phyloP scores from a whole-genome alignment of 2,797 vertebrate species.

The Oceanodroma leucorhoa region DNA sequence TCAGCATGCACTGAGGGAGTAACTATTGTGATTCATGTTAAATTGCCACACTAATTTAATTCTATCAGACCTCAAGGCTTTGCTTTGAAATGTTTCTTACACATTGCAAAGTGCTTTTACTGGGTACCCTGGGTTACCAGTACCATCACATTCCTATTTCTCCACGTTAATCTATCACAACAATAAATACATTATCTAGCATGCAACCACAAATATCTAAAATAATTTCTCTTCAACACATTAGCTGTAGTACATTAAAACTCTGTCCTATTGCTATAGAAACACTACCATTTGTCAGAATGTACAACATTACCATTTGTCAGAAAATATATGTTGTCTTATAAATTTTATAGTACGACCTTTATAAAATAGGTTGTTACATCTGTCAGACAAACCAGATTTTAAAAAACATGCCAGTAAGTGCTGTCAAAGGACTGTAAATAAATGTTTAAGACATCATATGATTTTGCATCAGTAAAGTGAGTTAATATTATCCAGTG shows the following conservation, averaged over 20 bases:
- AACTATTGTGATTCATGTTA: constrained; percentile 19
- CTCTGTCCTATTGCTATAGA: not conserved
- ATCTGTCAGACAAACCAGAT: not conserved
- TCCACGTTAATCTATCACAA: not conserved
- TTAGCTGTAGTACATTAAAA: not conserved
- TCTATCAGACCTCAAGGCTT: not conserved
- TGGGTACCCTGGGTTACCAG: not conserved
- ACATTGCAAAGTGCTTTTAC: not conserved
- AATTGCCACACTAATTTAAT: constrained; percentile 38
- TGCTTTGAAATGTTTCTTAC: not conserved
- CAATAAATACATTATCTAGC: not conserved
- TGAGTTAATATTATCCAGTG: constrained; percentile 30
- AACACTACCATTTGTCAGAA: not conserved
- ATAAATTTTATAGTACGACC: not conserved
- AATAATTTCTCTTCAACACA: not conserved
- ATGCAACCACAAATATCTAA: not conserved
- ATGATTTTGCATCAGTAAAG: constrained; percentile 17
- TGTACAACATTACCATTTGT: not conserved
- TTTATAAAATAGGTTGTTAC: not conserved
- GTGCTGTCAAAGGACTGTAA: not conserved
- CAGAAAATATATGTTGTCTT: not conserved
- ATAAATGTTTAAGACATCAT: constrained; percentile 8
- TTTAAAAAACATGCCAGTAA: not conserved
- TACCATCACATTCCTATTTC: not conserved
- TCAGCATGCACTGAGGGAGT: constrained; percentile 1